Evolutionary conservation across 2,888 invertebrate genomes (phyloP), one percentile per base, ranked within the genome.

Genomic region (Mythimna impura): DNA sequence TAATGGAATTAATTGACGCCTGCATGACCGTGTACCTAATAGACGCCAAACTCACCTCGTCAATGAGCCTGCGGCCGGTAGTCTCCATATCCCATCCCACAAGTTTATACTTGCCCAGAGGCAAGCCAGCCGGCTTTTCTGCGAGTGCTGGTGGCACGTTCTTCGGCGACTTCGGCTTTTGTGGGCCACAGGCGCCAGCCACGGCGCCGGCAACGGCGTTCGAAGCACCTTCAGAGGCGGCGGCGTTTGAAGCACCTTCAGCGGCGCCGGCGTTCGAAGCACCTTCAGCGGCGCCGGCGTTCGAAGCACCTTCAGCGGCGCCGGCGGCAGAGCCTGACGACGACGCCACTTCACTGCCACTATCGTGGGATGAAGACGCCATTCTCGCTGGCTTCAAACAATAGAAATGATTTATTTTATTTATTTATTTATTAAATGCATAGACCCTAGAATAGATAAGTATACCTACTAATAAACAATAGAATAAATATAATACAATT

Each of bases 41-140:
- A 2, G 25, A 25, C 25, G 25, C 25, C 30, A 30, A 30, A 65
- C 75, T 40, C 91, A 96, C 96, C 94, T 98, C 98, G 91, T 98
- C 98, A 83, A 98, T 97, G 60, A 98, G 96, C 87, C 98, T 97
- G 72, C 98, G 97, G 64, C 98, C 98, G 17, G 98, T 98, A 20
- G 98, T 97, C 90, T 98, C 98, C 93, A 98, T 97, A 89, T 98
- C 98, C 97, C 98, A 98, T 69, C 98, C 98, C 47, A 98, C 97
- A 58, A 98, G 94, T 40, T 97, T 97, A 92, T 98, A 98, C 88
- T 97, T 97, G 83, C 97, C 98, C 20, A 96, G 94, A 3, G 97
- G 97, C 68, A 97, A 92, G 10, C 97, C 97, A 17, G 93, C 95
- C 0, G 96, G 96, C 86, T 92, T 94, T 89, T 95, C 95, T 0